A percentile compares a stretch with the other conserved stretches of the same genome.
These are phyloP conservation scores for Drosophila arawakana DNA, from an alignment of 1,140 invertebrate genomes.

Conservation along the genomic window DNA sequence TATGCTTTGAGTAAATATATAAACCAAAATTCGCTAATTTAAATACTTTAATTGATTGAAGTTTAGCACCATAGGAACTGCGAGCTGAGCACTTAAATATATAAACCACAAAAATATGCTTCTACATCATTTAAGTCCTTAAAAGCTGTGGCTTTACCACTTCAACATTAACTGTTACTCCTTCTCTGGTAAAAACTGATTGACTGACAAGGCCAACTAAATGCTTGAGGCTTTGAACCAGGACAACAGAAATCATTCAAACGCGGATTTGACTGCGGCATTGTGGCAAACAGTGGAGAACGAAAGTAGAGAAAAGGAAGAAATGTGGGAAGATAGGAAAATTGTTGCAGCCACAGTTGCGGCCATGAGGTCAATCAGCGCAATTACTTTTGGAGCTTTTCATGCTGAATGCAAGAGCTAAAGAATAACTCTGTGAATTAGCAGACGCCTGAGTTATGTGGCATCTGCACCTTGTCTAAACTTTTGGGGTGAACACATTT, in stretches of 20 bases:
- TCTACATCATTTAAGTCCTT: conserved; percentile 57
- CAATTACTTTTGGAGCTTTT: conserved; percentile 66
- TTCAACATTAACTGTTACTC: conserved; percentile 28
- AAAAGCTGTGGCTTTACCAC: conserved; percentile 54
- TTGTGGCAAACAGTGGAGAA: conserved; percentile 3
- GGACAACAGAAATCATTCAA: conserved; percentile 41
- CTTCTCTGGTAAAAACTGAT: conserved; percentile 2
- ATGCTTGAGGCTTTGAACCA: conserved; percentile 10
- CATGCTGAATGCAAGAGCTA: background rate
- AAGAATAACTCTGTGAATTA: no score
- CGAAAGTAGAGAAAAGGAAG: background rate
- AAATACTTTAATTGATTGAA: conserved; percentile 15
- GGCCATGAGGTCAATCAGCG: conserved; percentile 72
- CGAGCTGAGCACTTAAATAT: background rate
- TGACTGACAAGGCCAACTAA: conserved; percentile 22
- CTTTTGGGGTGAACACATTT: conserved; percentile 23
- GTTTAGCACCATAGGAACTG: conserved; percentile 1
- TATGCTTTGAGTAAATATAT: conserved; percentile 6
- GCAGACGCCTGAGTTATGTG: background rate
- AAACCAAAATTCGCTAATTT: conserved; percentile 15
- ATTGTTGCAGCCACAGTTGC: conserved; percentile 49
- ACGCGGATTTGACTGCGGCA: conserved; percentile 71
- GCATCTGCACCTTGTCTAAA: conserved; percentile 26
- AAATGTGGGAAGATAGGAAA: no score
- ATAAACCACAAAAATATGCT: conserved; percentile 37